phyloP scores from a whole-genome alignment of 2,113 vertebrate species.

The Tenebrosternarchus preto region DNA sequence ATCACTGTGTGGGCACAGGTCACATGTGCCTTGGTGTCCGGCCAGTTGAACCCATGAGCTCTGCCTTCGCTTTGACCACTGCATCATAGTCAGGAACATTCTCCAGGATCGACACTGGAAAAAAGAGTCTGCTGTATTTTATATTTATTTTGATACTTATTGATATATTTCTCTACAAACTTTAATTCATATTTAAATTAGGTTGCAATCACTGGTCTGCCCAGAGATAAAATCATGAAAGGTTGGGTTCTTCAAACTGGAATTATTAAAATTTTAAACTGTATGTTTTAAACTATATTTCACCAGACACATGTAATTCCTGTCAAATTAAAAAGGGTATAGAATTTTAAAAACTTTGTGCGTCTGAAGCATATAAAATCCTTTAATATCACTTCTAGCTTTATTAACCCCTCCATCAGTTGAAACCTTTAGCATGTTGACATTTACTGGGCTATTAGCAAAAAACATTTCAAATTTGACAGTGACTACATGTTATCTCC shows the following conservation, averaged over 20 bases:
- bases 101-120: slow-evolving; percentile 77
- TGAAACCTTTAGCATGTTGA: neutral
- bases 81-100: slow-evolving; percentile 79
- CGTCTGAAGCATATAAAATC: neutral
- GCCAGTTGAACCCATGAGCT: slow-evolving; percentile 82
- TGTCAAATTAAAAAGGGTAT: neutral
- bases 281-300: neutral
- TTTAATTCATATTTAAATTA: neutral
- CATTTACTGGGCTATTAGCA: neutral
- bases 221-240: neutral
- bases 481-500: slow-evolving; percentile 17
- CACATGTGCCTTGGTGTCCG: slow-evolving; percentile 78
- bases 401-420: neutral
- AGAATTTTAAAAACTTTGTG: neutral
- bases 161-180: neutral
- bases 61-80: slow-evolving; percentile 75
- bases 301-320: neutral
- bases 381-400: neutral
- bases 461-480: slow-evolving; percentile 39
- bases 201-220: neutral
- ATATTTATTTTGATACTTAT: neutral
- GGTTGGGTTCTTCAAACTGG: neutral
- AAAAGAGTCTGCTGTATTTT: slow-evolving; percentile 22
- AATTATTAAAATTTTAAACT: neutral
- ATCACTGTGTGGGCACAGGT: neutral